Conservation (phyloP, 2,888 invertebrate species). For the Lasius fuliginosus region DNA sequence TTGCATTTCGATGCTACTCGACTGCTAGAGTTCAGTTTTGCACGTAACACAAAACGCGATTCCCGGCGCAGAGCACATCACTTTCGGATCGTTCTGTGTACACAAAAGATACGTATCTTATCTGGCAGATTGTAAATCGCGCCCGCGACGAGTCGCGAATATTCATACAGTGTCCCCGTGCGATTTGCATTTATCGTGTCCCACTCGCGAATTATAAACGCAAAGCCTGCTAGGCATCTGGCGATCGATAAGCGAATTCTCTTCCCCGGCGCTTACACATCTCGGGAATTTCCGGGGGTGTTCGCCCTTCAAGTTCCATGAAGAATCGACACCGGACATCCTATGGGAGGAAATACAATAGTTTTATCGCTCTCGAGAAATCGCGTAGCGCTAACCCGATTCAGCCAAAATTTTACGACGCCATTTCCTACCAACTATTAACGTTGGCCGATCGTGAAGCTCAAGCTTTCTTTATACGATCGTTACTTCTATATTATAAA, state of each 20-base stretch:
- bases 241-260: conserved; percentile 45
- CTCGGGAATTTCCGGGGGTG: conserved; percentile 22
- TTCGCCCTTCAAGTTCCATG: neutral
- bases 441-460: neutral
- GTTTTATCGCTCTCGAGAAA: neutral
- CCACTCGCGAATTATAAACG: conserved; percentile 48
- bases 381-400: neutral
- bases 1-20: neutral
- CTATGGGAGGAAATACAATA: neutral
- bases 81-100: neutral
- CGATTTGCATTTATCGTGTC: conserved; percentile 47
- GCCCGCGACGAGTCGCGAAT: conserved; percentile 23
- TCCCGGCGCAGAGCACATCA: neutral
- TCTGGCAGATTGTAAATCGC: conserved; percentile 46
- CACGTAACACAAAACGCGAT: neutral
- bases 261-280: neutral
- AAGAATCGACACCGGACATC: conserved; percentile 3
- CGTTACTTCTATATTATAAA: neutral
- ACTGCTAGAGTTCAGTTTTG: neutral
- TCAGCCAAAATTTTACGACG: conserved; percentile 21
- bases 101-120: conserved; percentile 42
- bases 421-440: neutral
- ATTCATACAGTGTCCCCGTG: conserved; percentile 38
- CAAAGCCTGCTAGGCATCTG: conserved; percentile 11
- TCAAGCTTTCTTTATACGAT: neutral